Evolutionary conservation across 2,888 invertebrate genomes (phyloP).

Genomic region (Orchestes rusci): DNA sequence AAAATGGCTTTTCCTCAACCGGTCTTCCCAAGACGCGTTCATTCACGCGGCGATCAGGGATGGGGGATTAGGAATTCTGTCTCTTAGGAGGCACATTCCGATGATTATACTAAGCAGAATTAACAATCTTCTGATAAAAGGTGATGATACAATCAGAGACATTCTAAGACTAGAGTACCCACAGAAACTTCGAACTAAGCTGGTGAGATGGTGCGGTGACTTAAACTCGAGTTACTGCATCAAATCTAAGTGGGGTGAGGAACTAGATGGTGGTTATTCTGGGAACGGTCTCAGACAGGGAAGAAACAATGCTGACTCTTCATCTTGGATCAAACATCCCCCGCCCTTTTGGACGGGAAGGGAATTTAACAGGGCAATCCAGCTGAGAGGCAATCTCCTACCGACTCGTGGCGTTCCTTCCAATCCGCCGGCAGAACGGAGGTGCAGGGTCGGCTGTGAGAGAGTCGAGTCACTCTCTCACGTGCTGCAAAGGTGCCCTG

Average conservation of each 20-base stretch:
- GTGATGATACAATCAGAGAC: background rate
- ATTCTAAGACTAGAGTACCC: background rate
- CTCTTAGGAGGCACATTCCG: slow-evolving; percentile 8
- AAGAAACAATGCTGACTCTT: background rate
- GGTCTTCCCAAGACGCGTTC: slow-evolving; percentile 6
- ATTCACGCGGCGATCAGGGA: slow-evolving; percentile 7
- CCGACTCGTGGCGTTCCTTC: slow-evolving; percentile 32
- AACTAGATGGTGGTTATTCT: slow-evolving; percentile 17
- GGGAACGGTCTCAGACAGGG: slow-evolving; percentile 21
- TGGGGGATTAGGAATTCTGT: slow-evolving; percentile 11
- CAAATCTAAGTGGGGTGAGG: slow-evolving; percentile 8
- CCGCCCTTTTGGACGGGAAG: slow-evolving; percentile 29
- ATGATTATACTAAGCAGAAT: slow-evolving; percentile 4
- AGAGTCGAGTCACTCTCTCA: no score
- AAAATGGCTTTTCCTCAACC: slow-evolving; percentile 1
- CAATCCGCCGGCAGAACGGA: slow-evolving; percentile 26
- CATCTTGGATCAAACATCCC: slow-evolving; percentile 23
- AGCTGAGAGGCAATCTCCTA: slow-evolving; percentile 30
- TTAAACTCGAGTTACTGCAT: no score
- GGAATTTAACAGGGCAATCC: slow-evolving; percentile 30
- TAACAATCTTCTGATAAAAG: no score
- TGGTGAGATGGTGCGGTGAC: no score
- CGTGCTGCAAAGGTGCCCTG: no score
- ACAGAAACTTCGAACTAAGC: background rate
- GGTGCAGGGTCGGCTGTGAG: no score